Evolutionary conservation across 30 jellyfish, hydroid and myxozoan species (phyloP).

Genomic region (Sanderia malayensis): DNA sequence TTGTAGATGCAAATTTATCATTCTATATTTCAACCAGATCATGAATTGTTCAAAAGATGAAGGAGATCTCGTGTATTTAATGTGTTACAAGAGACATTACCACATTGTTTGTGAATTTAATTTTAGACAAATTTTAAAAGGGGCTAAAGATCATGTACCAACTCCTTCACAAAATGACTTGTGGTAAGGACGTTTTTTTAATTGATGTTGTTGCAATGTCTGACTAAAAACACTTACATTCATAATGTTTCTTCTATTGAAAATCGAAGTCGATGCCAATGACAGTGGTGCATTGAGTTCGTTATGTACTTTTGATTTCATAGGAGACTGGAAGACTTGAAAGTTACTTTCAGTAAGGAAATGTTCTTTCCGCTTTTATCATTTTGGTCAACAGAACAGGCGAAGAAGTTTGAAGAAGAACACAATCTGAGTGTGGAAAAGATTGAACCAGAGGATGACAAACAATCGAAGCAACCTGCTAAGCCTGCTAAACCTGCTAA

Average conservation of each 20-base stretch:
- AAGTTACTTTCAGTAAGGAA: slow-evolving; percentile 50
- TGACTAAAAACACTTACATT: too few relatives aligned
- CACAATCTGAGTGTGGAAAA: slow-evolving; percentile 31
- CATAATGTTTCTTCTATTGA: too few relatives aligned
- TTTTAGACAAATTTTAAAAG: background rate
- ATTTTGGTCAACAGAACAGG: slow-evolving; percentile 66
- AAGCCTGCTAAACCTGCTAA: slow-evolving; percentile 16
- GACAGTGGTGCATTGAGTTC: too few relatives aligned
- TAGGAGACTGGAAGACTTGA: slow-evolving; percentile 47
- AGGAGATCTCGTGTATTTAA: background rate
- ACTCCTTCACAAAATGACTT: background rate
- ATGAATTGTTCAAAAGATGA: background rate
- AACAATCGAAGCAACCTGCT: slow-evolving; percentile 9
- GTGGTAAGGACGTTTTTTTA: slow-evolving; percentile 2
- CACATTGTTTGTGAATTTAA: too few relatives aligned
- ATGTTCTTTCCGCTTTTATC: slow-evolving; percentile 76
- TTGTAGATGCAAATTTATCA: too few relatives aligned
- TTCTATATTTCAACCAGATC: background rate
- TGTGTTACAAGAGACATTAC: too few relatives aligned
- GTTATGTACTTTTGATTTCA: too few relatives aligned
- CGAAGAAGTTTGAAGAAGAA: slow-evolving; percentile 33
- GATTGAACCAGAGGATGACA: slow-evolving; percentile 18
- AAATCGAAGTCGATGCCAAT: too few relatives aligned
- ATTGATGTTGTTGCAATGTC: too few relatives aligned
- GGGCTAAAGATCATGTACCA: background rate